These are phyloP conservation scores for Dysdera silvatica DNA, from an alignment of 1,140 invertebrate genomes.

Conservation along the genomic window DNA sequence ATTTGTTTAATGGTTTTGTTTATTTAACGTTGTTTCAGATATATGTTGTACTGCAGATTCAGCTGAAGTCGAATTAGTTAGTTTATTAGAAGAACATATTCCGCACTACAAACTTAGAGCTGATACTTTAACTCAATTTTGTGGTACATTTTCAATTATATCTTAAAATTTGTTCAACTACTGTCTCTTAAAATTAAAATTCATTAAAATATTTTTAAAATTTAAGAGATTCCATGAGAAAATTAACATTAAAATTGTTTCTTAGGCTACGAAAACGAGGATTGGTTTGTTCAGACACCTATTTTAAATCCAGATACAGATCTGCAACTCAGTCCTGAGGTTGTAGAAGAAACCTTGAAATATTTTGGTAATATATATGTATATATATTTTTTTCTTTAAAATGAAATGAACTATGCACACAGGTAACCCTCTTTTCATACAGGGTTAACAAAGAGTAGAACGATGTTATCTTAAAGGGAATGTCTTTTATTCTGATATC, in stretches of 20 bases:
- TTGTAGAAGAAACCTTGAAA: conserved; percentile 89
- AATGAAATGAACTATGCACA: too few species aligned
- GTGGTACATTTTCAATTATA: conserved; percentile 53
- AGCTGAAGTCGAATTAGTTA: conserved; percentile 82
- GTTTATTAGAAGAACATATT: conserved; percentile 87
- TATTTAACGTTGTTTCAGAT: conserved; percentile 24
- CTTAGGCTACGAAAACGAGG: conserved; percentile 83
- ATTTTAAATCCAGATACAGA: conserved; percentile 56
- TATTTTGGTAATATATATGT: conserved; percentile 81
- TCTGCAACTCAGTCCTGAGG: conserved; percentile 79
- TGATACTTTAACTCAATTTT: conserved; percentile 87
- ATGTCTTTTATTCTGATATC: too few species aligned
- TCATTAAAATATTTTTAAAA: too few species aligned
- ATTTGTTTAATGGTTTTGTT: background rate
- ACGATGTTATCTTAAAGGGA: too few species aligned
- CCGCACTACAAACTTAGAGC: conserved; percentile 86
- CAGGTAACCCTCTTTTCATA: background rate
- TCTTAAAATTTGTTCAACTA: too few species aligned
- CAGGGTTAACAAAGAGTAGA: too few species aligned
- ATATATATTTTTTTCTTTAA: conserved; percentile 34
- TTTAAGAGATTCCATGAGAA: too few species aligned
- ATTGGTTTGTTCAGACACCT: conserved; percentile 86
- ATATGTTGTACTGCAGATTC: conserved; percentile 26
- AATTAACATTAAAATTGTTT: conserved; percentile 30
- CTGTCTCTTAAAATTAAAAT: too few species aligned